Evolutionary conservation across 2,113 vertebrate genomes (phyloP).

Genomic region (Gallinago jamesoni): DNA sequence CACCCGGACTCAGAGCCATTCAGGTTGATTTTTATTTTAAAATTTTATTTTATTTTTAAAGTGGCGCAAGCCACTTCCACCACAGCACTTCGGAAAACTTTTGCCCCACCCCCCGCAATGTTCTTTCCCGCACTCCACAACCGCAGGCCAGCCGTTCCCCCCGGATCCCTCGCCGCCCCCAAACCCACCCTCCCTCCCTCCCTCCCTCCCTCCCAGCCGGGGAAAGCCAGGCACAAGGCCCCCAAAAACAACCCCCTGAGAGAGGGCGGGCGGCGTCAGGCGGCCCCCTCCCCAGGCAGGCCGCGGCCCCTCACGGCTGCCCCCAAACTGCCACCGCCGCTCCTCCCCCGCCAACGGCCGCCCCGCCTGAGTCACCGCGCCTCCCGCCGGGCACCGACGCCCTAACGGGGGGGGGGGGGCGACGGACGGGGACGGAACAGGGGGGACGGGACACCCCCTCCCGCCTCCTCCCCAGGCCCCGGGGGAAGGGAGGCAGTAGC

Average conservation of each 20-base stretch:
- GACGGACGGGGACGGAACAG: too few relatives aligned
- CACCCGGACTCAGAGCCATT: neutral
- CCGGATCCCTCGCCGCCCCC: neutral
- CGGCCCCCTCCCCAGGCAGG: too few relatives aligned
- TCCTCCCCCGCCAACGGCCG: neutral
- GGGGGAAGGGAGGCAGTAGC: too few relatives aligned
- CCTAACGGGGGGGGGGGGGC: neutral
- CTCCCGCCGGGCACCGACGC: neutral
- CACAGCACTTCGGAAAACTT: neutral
- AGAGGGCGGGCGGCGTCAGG: too few relatives aligned
- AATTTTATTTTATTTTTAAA: neutral
- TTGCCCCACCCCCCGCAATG: accelerated
- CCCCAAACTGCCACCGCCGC: neutral
- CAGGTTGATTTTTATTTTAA: too few relatives aligned
- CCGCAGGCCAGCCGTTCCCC: neutral
- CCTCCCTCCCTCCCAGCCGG: neutral
- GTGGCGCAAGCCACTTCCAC: accelerated
- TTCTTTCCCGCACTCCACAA: neutral
- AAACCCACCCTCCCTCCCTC: too few relatives aligned
- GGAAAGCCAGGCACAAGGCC: neutral
- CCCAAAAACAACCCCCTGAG: neutral
- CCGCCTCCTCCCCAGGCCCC: neutral
- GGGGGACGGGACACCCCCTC: neutral
- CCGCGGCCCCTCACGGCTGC: neutral
- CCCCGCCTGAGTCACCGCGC: neutral